phyloP scores from a whole-genome alignment of 2,797 vertebrate species.

The Neosilurus mollespiculum region DNA sequence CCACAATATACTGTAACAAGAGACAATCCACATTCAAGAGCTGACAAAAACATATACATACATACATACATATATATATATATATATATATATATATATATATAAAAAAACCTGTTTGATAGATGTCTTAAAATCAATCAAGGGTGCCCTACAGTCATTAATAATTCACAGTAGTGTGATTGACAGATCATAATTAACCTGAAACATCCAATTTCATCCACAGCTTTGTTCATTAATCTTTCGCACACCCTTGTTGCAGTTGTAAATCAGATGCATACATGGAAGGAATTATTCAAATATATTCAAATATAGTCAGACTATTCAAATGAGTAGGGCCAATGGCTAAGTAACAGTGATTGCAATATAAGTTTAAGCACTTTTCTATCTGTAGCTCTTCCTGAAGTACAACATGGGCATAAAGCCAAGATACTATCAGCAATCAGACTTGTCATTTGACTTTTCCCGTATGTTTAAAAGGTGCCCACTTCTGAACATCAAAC shows the following conservation, averaged over 20 bases:
- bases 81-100: too few species aligned
- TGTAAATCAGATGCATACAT: slow-evolving; percentile 56
- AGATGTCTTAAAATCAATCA: slow-evolving; percentile 28
- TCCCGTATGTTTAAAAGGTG: slow-evolving; percentile 3
- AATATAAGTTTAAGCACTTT: slow-evolving; percentile 38
- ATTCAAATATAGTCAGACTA: slow-evolving; percentile 53
- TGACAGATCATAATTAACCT: slow-evolving; percentile 51
- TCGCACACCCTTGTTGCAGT: slow-evolving; percentile 39
- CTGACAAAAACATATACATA: too few species aligned
- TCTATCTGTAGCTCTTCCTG: slow-evolving; percentile 22
- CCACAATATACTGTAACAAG: too few species aligned
- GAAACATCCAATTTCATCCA: slow-evolving; percentile 46
- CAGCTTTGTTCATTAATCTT: slow-evolving; percentile 48
- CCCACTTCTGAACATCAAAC: slow-evolving; percentile 31
- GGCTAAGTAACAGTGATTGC: slow-evolving; percentile 49
- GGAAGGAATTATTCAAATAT: slow-evolving; percentile 57
- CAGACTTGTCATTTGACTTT: slow-evolving; percentile 19
- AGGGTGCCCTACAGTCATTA: slow-evolving; percentile 38
- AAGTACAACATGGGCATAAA: slow-evolving; percentile 32
- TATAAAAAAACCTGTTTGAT: slow-evolving; percentile 2
- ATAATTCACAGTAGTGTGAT: slow-evolving; percentile 45
- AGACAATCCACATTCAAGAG: too few species aligned
- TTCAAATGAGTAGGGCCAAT: slow-evolving; percentile 50
- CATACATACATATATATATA: too few species aligned
- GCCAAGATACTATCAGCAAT: slow-evolving; percentile 22